Conservation (phyloP, 2,113 vertebrate species). For the Myotis lucifugus region DNA sequence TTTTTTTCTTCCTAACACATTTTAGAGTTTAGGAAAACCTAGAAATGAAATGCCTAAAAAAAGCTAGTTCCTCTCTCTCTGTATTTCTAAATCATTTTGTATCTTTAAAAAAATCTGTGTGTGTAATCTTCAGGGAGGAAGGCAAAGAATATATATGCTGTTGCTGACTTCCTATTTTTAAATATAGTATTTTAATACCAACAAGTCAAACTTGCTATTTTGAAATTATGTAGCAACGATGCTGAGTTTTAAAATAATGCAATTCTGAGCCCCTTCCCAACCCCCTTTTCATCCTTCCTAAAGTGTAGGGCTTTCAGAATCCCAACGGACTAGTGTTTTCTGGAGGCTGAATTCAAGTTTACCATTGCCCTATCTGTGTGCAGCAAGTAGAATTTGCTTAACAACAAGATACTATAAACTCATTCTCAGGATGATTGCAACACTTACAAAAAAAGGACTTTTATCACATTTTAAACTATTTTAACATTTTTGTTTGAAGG, state of each 20-base stretch:
- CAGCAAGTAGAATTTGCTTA: conserved; percentile 26
- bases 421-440: not conserved
- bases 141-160: not conserved
- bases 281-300: not conserved
- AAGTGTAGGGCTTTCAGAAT: not conserved
- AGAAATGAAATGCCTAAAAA: conserved; percentile 63
- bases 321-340: not conserved
- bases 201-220: not conserved
- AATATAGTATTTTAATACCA: conserved; percentile 50
- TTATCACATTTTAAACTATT: not conserved
- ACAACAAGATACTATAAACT: not conserved
- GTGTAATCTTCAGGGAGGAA: conserved; percentile 50
- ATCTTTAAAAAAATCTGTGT: conserved; percentile 56
- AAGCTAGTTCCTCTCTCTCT: conserved; percentile 33
- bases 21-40: conserved; percentile 69
- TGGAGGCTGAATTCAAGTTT: not conserved
- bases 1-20: not conserved
- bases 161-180: conserved; percentile 68
- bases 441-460: not conserved
- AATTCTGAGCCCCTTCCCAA: not conserved
- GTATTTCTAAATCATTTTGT: conserved; percentile 57
- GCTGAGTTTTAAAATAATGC: not conserved
- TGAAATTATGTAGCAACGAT: not conserved
- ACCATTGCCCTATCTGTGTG: not conserved
- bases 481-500: conserved; percentile 30